Base-by-base conservation (phyloP, 2,888 invertebrate species). In the Odontocerum albicorne region DNA sequence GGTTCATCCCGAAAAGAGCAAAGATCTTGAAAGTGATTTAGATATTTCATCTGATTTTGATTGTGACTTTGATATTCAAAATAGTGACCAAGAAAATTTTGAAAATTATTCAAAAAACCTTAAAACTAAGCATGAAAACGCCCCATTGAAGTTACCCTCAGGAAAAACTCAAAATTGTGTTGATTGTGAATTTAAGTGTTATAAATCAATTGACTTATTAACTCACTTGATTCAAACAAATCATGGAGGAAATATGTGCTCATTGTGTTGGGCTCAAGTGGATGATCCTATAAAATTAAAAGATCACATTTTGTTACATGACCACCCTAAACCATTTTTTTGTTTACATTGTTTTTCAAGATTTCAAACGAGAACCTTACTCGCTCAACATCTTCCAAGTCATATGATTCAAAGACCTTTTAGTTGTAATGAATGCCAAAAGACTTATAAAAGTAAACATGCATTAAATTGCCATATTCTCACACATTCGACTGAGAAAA, bases 361-460 rank as follows among this genome's bases (percentile, higher is more conserved):
- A 20, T 81, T 80, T 62, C 72, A 72, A 50, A 77, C 77, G 0
- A 71, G 75, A 36, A 74, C 77, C 2, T 72, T 75, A 17, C 63
- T 80, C 1, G 68, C 69, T 22, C 66, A 75, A 7, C 81, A 81
- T 62, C 66, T 74, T n/a, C 81, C 81, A 1, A 79, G 79, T 57
- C 81, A 82, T 61, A 77, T 77, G 1, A 71, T 69, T 2, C 73
- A 74, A 52, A 79, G 78, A 15, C 81, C 81, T 1, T 80, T 74
- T 64, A 69, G 72, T 0, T 81, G 80, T 60, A 68, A 70, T 2
- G 70, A 74, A 21, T 81, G 81, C 62, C 67, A 70, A 10, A 72
- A 74, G 56, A 77, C 76, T 1, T 82, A 82, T 64, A 82, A 81
- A 61, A 81, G 81, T 80, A 81, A 81, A 46, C 80, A 81, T 63